Percentiles rank a stretch among this genome's conserved stretches.
These are phyloP conservation scores for Paramuricea clavata DNA, from an alignment of 92 coral and sea anemone genomes.

Conservation along the genomic window DNA sequence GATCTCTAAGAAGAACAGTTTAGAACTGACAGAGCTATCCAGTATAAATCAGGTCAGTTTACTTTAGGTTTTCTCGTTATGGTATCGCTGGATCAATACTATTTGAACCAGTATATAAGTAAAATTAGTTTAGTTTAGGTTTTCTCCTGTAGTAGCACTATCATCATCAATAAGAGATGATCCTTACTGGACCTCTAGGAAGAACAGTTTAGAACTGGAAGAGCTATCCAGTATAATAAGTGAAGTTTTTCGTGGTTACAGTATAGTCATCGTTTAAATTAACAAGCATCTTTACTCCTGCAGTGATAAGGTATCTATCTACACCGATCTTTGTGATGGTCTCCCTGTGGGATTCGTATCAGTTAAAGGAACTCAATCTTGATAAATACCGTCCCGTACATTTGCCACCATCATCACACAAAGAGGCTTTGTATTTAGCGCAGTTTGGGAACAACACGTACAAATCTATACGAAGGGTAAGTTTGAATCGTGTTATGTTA, in stretches of 20 bases:
- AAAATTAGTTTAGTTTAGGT: too few species aligned
- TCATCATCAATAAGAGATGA: too few species aligned
- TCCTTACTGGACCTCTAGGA: too few species aligned
- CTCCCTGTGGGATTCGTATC: constrained; percentile 99
- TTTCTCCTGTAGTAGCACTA: too few species aligned
- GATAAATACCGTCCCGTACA: constrained; percentile 80
- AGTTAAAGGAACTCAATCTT: constrained; percentile 84
- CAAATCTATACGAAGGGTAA: constrained; percentile 92
- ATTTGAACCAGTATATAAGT: too few species aligned
- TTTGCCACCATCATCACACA: constrained; percentile 86
- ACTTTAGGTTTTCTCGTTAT: too few species aligned
- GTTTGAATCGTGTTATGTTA: constrained; percentile 7
- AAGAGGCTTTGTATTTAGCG: constrained; percentile 87
- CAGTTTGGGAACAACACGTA: constrained; percentile 96
- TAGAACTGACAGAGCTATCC: too few species aligned
- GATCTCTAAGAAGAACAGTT: too few species aligned
- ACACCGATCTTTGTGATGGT: constrained; percentile 98
- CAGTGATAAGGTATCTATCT: constrained; percentile 82
- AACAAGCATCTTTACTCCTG: neutral
- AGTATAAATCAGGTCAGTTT: too few species aligned
- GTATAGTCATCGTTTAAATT: too few species aligned
- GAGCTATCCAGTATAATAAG: neutral
- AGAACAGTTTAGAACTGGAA: neutral
- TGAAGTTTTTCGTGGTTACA: too few species aligned
- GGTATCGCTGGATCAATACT: too few species aligned